Evolutionary conservation across 1,140 invertebrate genomes (phyloP), one percentile per base, ranked within the genome.

Genomic region (Ylistrum balloti): DNA sequence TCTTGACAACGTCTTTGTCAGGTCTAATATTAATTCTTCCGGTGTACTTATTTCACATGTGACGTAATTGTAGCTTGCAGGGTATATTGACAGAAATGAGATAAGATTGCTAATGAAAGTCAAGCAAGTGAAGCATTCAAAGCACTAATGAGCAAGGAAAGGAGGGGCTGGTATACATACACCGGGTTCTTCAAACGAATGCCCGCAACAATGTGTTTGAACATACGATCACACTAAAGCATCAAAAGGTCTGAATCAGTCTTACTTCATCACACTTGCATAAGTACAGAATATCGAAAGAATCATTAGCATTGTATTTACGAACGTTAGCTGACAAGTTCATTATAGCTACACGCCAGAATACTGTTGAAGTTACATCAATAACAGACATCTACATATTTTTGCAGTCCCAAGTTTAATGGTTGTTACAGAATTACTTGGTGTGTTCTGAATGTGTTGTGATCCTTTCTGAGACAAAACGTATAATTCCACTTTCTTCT

Each of bases 101-200:
- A 74, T 74, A 74, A 74, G 56, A 74, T 74, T n/a, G 56, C 56
- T 74, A 28, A 74, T 74, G 56, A 74, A 74, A 74, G n/a, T 74
- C 22, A 74, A n/a, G 13, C n/a, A 74, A 74, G 56, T 74, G 56
- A 74, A 74, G 56, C 56, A 74, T 74, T 45, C 41, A 45, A 45
- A 45, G 41, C 20, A 17, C 56, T 74, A 74, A 74, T 74, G 56
- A 74, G 56, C 56, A 28, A 28, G n/a, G 56, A 17, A 28, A 74
- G 17, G 9, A 28, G 28, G 0, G 22, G 17, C 22, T 74, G 56
- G n/a, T 74, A 11, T 74, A n/a, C n/a, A n/a, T 28, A 3, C 56
- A n/a, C 22, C n/a, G n/a, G 56, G n/a, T 45, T 45, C 41, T 0
- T 45, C 41, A 45, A 9, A 15, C 17, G 5, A 38, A 38, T 13